Percentiles rank a stretch among this genome's conserved stretches.
phyloP scores from a whole-genome alignment of 2,888 invertebrate species.

The Noctua janthe region DNA sequence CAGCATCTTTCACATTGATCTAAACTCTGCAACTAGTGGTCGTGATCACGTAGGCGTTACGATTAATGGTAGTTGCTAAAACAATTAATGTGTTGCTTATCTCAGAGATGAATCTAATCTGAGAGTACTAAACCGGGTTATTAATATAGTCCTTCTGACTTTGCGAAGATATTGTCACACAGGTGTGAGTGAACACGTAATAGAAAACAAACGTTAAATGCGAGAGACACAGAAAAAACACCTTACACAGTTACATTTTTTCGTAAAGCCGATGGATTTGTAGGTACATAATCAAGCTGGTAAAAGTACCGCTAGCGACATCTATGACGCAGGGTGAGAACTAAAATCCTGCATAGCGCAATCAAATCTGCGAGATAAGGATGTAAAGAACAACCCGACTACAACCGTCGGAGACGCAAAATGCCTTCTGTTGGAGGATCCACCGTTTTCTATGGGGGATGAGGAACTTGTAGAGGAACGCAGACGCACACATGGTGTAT shows the following conservation, averaged over 20 bases:
- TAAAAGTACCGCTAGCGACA: too few relatives aligned
- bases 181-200: background rate
- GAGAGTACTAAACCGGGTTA: background rate
- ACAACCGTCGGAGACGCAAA: too few relatives aligned
- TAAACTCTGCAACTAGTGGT: background rate
- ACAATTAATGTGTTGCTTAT: background rate
- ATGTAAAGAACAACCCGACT: too few relatives aligned
- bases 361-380: too few relatives aligned
- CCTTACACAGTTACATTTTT: background rate
- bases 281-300: too few relatives aligned
- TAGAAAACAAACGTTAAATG: background rate
- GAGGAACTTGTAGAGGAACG: too few relatives aligned
- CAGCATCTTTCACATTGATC: background rate
- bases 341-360: too few relatives aligned
- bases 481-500: too few relatives aligned
- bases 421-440: too few relatives aligned
- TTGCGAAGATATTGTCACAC: background rate
- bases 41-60: background rate
- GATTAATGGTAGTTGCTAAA: background rate
- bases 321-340: too few relatives aligned
- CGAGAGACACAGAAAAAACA: background rate
- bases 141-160: background rate
- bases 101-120: background rate
- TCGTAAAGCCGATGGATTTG: too few relatives aligned
- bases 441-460: too few relatives aligned